Evolutionary conservation across 2,113 vertebrate species (phyloP).

Genomic region (Austrofundulus limnaeus): DNA sequence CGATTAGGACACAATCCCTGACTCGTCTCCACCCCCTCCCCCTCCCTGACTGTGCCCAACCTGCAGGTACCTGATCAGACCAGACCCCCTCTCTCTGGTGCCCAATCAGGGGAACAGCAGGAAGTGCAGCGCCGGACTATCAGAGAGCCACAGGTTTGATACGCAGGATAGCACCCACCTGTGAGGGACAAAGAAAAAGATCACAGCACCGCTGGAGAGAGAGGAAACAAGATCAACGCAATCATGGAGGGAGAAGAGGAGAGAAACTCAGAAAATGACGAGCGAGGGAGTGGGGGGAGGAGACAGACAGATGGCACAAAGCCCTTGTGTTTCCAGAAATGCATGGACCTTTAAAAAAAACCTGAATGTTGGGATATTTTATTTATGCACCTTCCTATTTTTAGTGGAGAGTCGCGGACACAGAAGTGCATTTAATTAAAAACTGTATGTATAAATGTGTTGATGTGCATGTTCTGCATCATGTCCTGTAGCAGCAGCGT

Average conservation of each 20-base stretch:
- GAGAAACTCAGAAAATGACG: slow-evolving; percentile 7
- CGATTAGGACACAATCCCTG: not conserved
- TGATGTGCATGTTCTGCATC: slow-evolving; percentile 73
- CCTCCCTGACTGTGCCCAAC: slow-evolving; percentile 19
- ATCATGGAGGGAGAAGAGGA: slow-evolving; percentile 4
- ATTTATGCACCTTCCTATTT: slow-evolving; percentile 70
- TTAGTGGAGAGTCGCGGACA: slow-evolving; percentile 66
- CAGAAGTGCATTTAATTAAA: slow-evolving; percentile 79
- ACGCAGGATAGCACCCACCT: slow-evolving; percentile 83
- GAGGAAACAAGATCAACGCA: slow-evolving; percentile 20
- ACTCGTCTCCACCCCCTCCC: not conserved
- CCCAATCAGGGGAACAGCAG: slow-evolving; percentile 75
- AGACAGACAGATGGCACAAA: slow-evolving; percentile 8
- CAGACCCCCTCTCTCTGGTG: slow-evolving; percentile 81
- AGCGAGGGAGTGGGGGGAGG: not conserved
- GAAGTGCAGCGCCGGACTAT: slow-evolving; percentile 71
- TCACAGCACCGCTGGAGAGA: slow-evolving; percentile 34
- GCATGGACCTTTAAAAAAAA: slow-evolving; percentile 72
- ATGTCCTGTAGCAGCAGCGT: slow-evolving; percentile 32
- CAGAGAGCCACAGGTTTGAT: slow-evolving; percentile 77
- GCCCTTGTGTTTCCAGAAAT: slow-evolving; percentile 31
- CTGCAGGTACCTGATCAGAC: slow-evolving; percentile 82
- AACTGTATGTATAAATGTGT: slow-evolving; percentile 63
- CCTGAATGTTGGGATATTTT: slow-evolving; percentile 56
- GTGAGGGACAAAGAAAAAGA: slow-evolving; percentile 61